Evolutionary conservation across 2,888 invertebrate species (phyloP).

Genomic region (Mactromeris polynyma): DNA sequence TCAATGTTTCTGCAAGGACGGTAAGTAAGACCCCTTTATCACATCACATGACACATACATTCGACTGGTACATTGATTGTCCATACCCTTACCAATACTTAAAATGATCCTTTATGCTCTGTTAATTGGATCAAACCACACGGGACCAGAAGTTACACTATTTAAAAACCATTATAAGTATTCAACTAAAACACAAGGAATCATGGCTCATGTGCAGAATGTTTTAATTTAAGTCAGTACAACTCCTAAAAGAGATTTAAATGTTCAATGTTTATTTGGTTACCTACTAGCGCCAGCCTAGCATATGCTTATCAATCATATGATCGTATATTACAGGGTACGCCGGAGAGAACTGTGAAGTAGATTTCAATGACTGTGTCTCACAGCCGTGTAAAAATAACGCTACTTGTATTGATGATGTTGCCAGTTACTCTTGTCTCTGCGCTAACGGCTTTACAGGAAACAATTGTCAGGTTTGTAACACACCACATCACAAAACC

Average conservation of each 20-base stretch:
- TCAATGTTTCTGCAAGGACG: conserved; percentile 62
- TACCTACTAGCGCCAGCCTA: too few species aligned
- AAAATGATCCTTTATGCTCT: too few species aligned
- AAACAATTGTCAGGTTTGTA: conserved; percentile 50
- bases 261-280: too few species aligned
- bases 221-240: neutral
- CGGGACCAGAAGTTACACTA: neutral
- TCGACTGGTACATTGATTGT: too few species aligned
- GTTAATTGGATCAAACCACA: too few species aligned
- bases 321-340: conserved; percentile 32
- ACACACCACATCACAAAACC: too few species aligned
- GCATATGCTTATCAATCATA: neutral
- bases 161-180: neutral
- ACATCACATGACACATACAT: too few species aligned
- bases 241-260: too few species aligned
- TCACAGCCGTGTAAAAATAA: conserved; percentile 54
- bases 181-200: neutral
- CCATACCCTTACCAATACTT: too few species aligned
- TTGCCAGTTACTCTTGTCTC: conserved; percentile 48
- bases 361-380: conserved; percentile 57
- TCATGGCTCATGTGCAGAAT: neutral
- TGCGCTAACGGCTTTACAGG: conserved; percentile 53
- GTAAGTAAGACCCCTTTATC: too few species aligned
- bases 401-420: conserved; percentile 51
- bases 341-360: conserved; percentile 52